Conservation (phyloP, 2,888 invertebrate species). For the Trypoxylon attenuatum region DNA sequence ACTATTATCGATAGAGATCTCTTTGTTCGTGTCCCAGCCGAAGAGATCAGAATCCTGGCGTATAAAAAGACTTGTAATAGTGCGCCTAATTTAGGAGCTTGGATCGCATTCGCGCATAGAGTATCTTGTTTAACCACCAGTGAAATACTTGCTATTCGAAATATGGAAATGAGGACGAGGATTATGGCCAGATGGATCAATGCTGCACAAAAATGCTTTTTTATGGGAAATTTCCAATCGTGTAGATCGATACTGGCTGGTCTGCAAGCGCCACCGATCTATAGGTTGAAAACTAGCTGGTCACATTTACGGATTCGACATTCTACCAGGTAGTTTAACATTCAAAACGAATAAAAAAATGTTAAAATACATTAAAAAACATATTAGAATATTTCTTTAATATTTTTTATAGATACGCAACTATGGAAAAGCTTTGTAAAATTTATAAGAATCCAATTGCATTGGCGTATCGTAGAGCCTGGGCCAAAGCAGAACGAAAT, state of each 20-base stretch:
- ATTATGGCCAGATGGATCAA: slow-evolving; percentile 77
- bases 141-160: slow-evolving; percentile 72
- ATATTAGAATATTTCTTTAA: background rate
- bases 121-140: slow-evolving; percentile 76
- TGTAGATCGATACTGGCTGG: slow-evolving; percentile 76
- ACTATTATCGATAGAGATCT: slow-evolving; percentile 77
- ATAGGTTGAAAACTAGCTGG: slow-evolving; percentile 76
- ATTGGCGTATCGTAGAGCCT: slow-evolving; percentile 72
- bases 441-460: slow-evolving; percentile 74
- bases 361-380: background rate
- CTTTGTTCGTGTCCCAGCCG: slow-evolving; percentile 74
- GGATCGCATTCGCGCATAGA: slow-evolving; percentile 77
- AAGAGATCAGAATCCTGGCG: slow-evolving; percentile 74
- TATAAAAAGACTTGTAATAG: slow-evolving; percentile 75
- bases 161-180: slow-evolving; percentile 74
- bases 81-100: slow-evolving; percentile 76
- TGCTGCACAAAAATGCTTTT: slow-evolving; percentile 76
- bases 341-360: background rate
- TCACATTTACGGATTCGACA: slow-evolving; percentile 75
- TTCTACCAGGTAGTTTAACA: slow-evolving; percentile 72
- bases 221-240: slow-evolving; percentile 77
- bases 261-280: slow-evolving; percentile 77
- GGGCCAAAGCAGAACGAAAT: slow-evolving; percentile 70
- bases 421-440: slow-evolving; percentile 75
- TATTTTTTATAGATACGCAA: slow-evolving; percentile 76